A percentile compares a stretch with the other conserved stretches of the same genome.
Evolutionary conservation across 2,113 vertebrate genomes (phyloP).

Genomic region (Paraplagusia blochii): DNA sequence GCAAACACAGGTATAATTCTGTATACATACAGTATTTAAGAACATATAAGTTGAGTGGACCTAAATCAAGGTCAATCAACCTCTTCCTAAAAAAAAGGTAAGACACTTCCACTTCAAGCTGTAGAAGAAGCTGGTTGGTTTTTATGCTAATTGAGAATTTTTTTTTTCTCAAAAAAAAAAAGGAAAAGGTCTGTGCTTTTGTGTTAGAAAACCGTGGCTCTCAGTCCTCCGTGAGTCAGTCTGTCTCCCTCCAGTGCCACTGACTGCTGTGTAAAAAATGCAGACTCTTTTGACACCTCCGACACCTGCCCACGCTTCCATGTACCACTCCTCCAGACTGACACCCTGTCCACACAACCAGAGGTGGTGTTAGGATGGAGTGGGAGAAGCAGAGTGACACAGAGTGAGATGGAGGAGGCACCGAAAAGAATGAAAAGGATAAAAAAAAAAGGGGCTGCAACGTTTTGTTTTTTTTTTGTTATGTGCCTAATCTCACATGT

Average conservation of each 20-base stretch:
- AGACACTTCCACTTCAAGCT: slow-evolving; percentile 54
- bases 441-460: slow-evolving; percentile 32
- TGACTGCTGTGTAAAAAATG: slow-evolving; percentile 53
- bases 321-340: slow-evolving; percentile 29
- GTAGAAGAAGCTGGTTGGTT: slow-evolving; percentile 64
- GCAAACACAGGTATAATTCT: no score
- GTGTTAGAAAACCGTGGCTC: slow-evolving; percentile 32
- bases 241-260: slow-evolving; percentile 66
- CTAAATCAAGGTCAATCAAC: slow-evolving; percentile 40
- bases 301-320: slow-evolving; percentile 1
- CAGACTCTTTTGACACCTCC: slow-evolving; percentile 30
- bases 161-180: slow-evolving; percentile 31
- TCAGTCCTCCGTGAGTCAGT: slow-evolving; percentile 32
- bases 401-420: slow-evolving; percentile 54
- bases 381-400: slow-evolving; percentile 29
- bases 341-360: slow-evolving; percentile 33
- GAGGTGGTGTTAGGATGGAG: slow-evolving; percentile 31
- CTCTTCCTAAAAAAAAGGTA: slow-evolving; percentile 57
- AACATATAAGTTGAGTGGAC: slow-evolving; percentile 10
- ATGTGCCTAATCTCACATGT: slow-evolving; percentile 66
- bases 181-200: slow-evolving; percentile 24
- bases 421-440: slow-evolving; percentile 44
- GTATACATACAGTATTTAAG: no score
- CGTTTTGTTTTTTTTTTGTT: slow-evolving; percentile 42
- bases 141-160: slow-evolving; percentile 8